Evolutionary conservation across 2,113 vertebrate genomes (phyloP), one percentile per base, ranked within the genome.

Genomic region (Loxodonta africana): DNA sequence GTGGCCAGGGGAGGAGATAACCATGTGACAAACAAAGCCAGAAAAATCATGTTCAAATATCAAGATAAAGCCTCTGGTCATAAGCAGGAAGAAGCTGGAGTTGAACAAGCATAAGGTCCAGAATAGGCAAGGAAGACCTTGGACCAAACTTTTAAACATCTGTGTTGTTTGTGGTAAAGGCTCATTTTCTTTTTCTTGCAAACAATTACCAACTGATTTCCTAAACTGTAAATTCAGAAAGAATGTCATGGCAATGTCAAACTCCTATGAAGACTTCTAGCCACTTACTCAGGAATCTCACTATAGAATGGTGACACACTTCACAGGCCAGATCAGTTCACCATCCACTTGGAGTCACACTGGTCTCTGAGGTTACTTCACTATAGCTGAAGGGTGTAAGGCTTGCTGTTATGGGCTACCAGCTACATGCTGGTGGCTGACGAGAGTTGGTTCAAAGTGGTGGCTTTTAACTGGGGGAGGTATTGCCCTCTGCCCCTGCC

Each of bases 261-360:
- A 80, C 30, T 57, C 46, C 41, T 93, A 3, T 46, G 89, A 81
- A 91, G 71, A 60, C n/a, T n/a, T 91, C 33, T 28, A 76, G 15
- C 33, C 60, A 57, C 80, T 81, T 77, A 77, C n/a, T 85, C 67
- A 30, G 60, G 76, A 69, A 48, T 80, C 83, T 93, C 60, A 87
- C 1, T 20, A 37, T 0, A 37, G 44, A 60, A 25, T 71, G 28
- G 26, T 53, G n/a, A 41, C 33, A 18, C 0, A 0, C 9, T 28
- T 14, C 37, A 67, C 4, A 21, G 30, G 44, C 33, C 67, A 30
- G 48, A 33, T 11, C 9, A 14, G n/a, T 25, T 25, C 48, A 65
- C 20, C 82, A 62, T 26, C 11, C 10, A 44, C 5, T 18, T 7
- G 0, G 51, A 46, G n/a, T 74, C 41, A 37, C 7, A 15, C 21